Base-by-base conservation (phyloP, 2,888 invertebrate species). In the Apodemia mormo region DNA sequence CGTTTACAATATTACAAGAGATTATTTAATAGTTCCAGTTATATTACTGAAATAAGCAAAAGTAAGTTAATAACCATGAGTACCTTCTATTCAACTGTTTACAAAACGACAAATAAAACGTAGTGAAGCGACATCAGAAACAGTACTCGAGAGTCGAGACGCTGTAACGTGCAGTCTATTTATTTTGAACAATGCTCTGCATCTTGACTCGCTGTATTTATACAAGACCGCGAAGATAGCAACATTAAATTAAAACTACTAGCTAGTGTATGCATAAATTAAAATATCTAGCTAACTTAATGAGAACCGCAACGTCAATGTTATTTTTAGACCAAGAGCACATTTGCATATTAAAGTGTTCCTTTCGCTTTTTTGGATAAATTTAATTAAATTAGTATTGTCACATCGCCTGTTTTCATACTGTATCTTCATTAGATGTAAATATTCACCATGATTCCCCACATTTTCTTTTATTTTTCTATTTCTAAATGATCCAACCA, bases 201-300 rank as follows among this genome's bases (percentile, higher is more conserved):
- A n/a, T n/a, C n/a, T 52, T n/a, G n/a, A 52, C 52, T n/a, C 7
- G n/a, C 52, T n/a, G 52, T 52, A 52, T 52, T 52, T 52, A 12
- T 4, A 52, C 52, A n/a, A 52, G 52, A 52, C n/a, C 52, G 12
- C 52, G 1, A 12, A 52, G 14, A 52, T 52, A 5, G 52, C 7
- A 52, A 52, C 52, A n/a, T n/a, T 52, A 49, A 49, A 49, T 49
- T 49, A 52, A 52, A 52, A n/a, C n/a, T 52, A n/a, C 52, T n/a
- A 52, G 52, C 52, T n/a, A n/a, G n/a, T 52, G 52, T 52, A 52
- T 52, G 52, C 52, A n/a, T 12, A 52, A 4, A 14, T 6, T 52
- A 12, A 52, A n/a, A 52, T n/a, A 52, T 52, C 12, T 0, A 52
- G 5, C 14, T n/a, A 12, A 52, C 52, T 52, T 2, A 52, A 52